phyloP scores from a whole-genome alignment of 2,888 invertebrate genomes.

The Plusia festucae region DNA sequence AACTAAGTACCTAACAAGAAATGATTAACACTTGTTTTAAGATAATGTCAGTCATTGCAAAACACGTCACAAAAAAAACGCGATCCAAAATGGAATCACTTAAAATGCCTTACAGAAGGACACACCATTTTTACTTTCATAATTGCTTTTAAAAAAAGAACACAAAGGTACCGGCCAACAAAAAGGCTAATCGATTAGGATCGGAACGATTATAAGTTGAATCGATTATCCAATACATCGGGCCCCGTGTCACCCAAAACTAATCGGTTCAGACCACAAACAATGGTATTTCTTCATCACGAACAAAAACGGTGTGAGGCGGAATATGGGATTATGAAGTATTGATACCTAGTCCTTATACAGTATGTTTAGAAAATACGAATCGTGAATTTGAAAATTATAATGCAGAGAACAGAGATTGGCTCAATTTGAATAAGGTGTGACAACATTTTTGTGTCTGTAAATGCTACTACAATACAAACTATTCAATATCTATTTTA shows the following conservation, averaged over 20 bases:
- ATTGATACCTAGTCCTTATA: conserved; percentile 70
- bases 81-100: conserved; percentile 51
- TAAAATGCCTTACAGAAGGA: conserved; percentile 55
- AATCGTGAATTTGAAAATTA: not conserved
- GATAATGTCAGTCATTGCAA: not conserved
- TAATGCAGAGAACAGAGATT: no score
- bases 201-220: conserved; percentile 82
- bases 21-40: not conserved
- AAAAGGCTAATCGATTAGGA: conserved; percentile 85
- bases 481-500: no score
- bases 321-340: conserved; percentile 82
- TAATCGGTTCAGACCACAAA: conserved; percentile 77
- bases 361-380: conserved; percentile 64
- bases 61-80: conserved; percentile 23
- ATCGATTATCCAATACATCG: conserved; percentile 81
- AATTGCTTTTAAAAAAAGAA: conserved; percentile 63
- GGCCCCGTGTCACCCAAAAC: conserved; percentile 83
- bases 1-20: no score
- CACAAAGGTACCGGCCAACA: conserved; percentile 82
- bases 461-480: no score
- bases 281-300: conserved; percentile 87
- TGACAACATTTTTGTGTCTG: no score
- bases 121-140: conserved; percentile 60
- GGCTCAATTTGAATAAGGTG: no score
- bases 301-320: conserved; percentile 82